Base-by-base conservation (phyloP, 2,888 invertebrate genomes). In the Mimumesa dahlbomi region DNA sequence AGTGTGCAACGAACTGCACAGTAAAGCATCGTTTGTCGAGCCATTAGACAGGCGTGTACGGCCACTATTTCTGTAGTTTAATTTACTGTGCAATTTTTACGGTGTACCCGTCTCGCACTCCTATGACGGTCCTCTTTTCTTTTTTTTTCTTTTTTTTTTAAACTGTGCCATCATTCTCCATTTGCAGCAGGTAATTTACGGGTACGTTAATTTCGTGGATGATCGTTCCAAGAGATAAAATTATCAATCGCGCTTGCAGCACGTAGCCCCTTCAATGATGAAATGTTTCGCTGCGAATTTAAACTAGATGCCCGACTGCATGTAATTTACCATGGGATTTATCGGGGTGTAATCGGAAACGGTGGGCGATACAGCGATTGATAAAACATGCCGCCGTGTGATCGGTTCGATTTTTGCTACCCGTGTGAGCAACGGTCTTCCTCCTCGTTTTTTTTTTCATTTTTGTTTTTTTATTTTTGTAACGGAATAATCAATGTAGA, bases 1-100 rank as follows among this genome's bases (percentile, higher is more conserved):
- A 53, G 45, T 45, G 62, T 38, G 73, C 66, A 74, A 59, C 71
- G 59, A 69, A 46, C 64, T 71, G 65, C 45, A 54, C 62, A 31
- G 65, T 76, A 72, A 79, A 81, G 65, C 71, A 76, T 72, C 67
- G 81, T 72, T 76, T 65, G 66, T 63, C 81, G 71, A 75, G 58
- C 81, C 79, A 80, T 80, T 79, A 72, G 71, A 75, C 69, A 52
- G 63, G 31, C 66, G 57, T 50, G 56, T 21, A 57, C 52, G 21
- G 48, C 64, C 56, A 68, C 71, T 69, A 70, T 81, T 72, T 81
- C 70, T 49, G 58, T 66, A 65, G 75, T 69, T 81, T 63, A 79
- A 80, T 80, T 76, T 77, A 76, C 73, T 64, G 75, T 76, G 65
- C 68, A 65, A 81, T 66, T 79, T 81, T 79, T 65, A 72, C 56